These are phyloP conservation scores for Drosophila nannoptera DNA, from an alignment of 1,140 invertebrate genomes.

Conservation along the genomic window DNA sequence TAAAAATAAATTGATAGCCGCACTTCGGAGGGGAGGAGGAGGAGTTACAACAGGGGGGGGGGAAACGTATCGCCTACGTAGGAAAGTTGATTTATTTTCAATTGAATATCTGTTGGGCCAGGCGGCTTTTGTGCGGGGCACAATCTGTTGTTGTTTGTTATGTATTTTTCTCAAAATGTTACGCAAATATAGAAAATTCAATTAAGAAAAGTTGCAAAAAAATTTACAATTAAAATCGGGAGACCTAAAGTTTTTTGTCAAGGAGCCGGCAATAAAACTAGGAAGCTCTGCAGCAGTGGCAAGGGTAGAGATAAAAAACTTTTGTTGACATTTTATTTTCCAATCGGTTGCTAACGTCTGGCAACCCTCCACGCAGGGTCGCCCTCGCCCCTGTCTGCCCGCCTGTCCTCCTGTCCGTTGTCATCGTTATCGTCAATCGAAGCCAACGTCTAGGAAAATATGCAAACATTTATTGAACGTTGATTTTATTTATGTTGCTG, in stretches of 20 bases:
- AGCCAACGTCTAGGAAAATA: conserved; percentile 67
- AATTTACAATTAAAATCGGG: conserved; percentile 32
- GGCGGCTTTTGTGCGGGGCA: not conserved
- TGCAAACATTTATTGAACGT: conserved; percentile 77
- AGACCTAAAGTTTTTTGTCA: not conserved
- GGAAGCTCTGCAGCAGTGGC: not conserved
- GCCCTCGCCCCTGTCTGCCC: not conserved
- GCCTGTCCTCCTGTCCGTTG: conserved; percentile 1
- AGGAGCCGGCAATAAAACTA: too few relatives aligned
- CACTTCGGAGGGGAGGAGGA: too few relatives aligned
- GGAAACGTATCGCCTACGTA: conserved; percentile 9
- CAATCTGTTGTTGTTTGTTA: too few relatives aligned
- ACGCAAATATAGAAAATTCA: conserved; percentile 37
- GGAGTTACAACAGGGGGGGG: not conserved
- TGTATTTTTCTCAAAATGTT: conserved; percentile 15
- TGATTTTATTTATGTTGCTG: conserved; percentile 75
- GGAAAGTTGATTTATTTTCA: conserved; percentile 25
- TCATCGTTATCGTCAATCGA: conserved; percentile 43
- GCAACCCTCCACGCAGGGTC: not conserved
- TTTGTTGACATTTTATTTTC: conserved; percentile 40
- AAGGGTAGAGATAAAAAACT: conserved; percentile 8
- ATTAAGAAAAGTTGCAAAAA: conserved; percentile 32
- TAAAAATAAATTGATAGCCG: too few relatives aligned
- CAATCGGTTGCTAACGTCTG: conserved; percentile 44
- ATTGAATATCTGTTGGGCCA: conserved; percentile 10